A percentile compares a stretch with the other conserved stretches of the same genome.
Conservation (phyloP, 2,797 vertebrate genomes). For the Manis javanica region DNA sequence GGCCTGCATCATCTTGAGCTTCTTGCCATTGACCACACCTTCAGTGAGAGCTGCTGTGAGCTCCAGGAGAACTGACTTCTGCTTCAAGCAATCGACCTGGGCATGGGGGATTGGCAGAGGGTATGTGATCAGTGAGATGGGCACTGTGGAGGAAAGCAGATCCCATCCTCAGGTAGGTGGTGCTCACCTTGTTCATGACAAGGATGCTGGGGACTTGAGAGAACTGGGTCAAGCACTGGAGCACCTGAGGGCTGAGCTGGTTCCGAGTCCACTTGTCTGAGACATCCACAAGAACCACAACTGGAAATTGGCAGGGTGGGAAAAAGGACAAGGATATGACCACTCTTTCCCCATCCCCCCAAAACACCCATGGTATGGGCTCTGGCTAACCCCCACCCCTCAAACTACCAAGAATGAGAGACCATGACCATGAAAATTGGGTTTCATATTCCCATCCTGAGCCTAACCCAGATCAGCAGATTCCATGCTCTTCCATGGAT, state of each 20-base stretch:
- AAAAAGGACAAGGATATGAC: not conserved
- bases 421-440: not conserved
- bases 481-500: conserved; percentile 93
- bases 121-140: not conserved
- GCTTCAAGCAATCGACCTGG: conserved; percentile 94
- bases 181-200: conserved; percentile 95
- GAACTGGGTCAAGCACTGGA: conserved; percentile 90
- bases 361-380: not conserved
- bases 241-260: conserved; percentile 90
- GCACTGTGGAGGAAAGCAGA: not conserved
- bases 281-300: conserved; percentile 94
- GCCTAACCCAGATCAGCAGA: conserved; percentile 92
- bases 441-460: conserved; percentile 9
- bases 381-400: not conserved
- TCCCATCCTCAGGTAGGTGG: not conserved
- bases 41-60: conserved; percentile 91
- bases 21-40: conserved; percentile 91
- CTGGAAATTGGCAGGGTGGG: conserved; percentile 82
- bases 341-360: not conserved
- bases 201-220: conserved; percentile 92
- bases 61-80: conserved; percentile 91
- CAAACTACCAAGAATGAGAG: not conserved
- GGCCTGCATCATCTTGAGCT: conserved; percentile 79
- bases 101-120: not conserved
- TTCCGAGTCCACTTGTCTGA: conserved; percentile 92